These are phyloP conservation scores for Fundulus diaphanus DNA, from an alignment of 2,797 vertebrate genomes.

Conservation along the genomic window DNA sequence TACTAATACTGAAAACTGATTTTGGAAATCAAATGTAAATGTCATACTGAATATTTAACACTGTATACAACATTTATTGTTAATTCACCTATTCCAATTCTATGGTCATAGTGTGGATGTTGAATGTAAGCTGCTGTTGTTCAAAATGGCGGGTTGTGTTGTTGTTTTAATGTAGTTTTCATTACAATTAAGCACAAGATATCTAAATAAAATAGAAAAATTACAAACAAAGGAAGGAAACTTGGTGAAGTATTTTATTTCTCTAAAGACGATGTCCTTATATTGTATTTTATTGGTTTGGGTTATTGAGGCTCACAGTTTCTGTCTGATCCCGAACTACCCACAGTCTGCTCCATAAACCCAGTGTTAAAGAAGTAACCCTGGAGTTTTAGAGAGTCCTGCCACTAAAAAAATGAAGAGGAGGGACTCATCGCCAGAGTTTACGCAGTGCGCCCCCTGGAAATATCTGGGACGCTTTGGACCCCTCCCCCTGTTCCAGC, in stretches of 20 bases:
- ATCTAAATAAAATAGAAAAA: too few relatives aligned
- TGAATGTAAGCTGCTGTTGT: too few relatives aligned
- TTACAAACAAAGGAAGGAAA: too few relatives aligned
- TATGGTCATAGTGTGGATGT: neutral
- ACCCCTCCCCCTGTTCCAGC: slow-evolving; percentile 15
- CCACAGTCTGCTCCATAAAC: neutral
- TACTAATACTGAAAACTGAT: neutral
- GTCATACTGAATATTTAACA: neutral
- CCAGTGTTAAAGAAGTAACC: too few relatives aligned
- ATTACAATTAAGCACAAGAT: too few relatives aligned
- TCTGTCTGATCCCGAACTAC: neutral
- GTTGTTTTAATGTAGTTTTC: too few relatives aligned
- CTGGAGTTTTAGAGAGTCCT: too few relatives aligned
- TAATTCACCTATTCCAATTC: neutral
- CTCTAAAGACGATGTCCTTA: too few relatives aligned
- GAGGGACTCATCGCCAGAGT: neutral
- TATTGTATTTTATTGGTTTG: too few relatives aligned
- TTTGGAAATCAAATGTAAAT: neutral
- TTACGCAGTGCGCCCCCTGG: neutral
- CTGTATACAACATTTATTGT: neutral
- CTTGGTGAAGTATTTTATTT: too few relatives aligned
- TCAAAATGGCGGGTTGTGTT: neutral
- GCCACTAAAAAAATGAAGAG: neutral
- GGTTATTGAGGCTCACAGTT: too few relatives aligned
- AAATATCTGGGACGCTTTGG: slow-evolving; percentile 19